Evolutionary conservation across 2,797 vertebrate species (phyloP).

Genomic region (Tarsius wallacei): DNA sequence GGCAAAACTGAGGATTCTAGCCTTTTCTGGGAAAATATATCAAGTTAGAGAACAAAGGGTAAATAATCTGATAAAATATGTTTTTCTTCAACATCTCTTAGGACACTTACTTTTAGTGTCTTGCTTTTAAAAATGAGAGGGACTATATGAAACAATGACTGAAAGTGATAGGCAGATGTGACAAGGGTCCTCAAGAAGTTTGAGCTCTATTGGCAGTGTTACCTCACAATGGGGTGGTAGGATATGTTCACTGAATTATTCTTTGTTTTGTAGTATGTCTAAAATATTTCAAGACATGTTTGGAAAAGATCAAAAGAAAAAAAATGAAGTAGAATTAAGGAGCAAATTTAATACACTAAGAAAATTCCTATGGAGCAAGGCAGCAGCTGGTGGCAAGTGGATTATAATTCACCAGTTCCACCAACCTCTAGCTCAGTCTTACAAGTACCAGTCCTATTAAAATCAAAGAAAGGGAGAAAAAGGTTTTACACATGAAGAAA

Average conservation of each 20-base stretch:
- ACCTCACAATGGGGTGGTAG: neutral
- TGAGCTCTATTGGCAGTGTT: neutral
- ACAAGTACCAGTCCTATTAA: neutral
- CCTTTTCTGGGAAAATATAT: neutral
- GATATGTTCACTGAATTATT: neutral
- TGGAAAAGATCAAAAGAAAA: slow-evolving; percentile 16
- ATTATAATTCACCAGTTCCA: neutral
- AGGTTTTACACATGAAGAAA: slow-evolving; percentile 16
- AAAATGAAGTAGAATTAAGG: neutral
- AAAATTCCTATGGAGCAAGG: neutral
- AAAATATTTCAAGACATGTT: neutral
- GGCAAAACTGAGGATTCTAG: slow-evolving; percentile 30
- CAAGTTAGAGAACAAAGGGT: slow-evolving; percentile 42
- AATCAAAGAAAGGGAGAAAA: neutral
- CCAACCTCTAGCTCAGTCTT: neutral
- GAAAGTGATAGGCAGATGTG: neutral
- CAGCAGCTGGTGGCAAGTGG: neutral
- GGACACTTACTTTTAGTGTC: neutral
- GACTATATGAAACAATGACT: neutral
- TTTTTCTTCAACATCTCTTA: slow-evolving; percentile 32
- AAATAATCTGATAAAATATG: slow-evolving; percentile 25
- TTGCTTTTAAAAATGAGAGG: slow-evolving; percentile 36
- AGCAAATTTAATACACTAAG: neutral
- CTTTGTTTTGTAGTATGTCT: neutral
- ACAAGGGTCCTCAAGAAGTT: neutral